phyloP scores from a whole-genome alignment of 2,113 vertebrate species.

The Ailuropoda melanoleuca region DNA sequence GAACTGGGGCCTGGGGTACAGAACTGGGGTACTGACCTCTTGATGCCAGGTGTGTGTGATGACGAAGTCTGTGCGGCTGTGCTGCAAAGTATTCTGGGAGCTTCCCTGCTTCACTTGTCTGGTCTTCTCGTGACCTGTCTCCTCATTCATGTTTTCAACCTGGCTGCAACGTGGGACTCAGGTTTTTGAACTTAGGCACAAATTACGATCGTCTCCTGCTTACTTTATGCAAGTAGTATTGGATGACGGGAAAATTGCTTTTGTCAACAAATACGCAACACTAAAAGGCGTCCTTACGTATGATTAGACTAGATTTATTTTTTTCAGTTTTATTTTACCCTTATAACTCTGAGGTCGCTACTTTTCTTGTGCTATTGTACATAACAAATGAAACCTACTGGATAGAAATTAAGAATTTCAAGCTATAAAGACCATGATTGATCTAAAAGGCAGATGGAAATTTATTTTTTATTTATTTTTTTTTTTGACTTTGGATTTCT shows the following conservation, averaged over 20 bases:
- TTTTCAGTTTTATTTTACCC: neutral
- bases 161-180: neutral
- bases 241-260: neutral
- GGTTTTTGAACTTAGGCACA: neutral
- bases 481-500: neutral
- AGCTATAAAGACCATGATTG: neutral
- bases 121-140: neutral
- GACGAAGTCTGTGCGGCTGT: rapidly evolving
- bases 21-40: too few species aligned
- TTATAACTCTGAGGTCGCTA: neutral
- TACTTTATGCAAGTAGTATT: neutral
- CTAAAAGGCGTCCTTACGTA: neutral
- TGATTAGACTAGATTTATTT: neutral
- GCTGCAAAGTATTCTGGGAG: neutral
- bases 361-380: neutral
- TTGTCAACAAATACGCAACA: neutral
- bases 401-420: neutral
- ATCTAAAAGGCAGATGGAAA: neutral
- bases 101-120: neutral
- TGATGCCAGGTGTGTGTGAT: neutral
- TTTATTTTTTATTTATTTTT: too few species aligned
- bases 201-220: neutral
- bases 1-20: neutral
- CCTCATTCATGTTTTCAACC: neutral
- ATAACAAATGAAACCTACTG: neutral